phyloP scores from a whole-genome alignment of 2,888 invertebrate genomes.

The Rhamnusium bicolor region DNA sequence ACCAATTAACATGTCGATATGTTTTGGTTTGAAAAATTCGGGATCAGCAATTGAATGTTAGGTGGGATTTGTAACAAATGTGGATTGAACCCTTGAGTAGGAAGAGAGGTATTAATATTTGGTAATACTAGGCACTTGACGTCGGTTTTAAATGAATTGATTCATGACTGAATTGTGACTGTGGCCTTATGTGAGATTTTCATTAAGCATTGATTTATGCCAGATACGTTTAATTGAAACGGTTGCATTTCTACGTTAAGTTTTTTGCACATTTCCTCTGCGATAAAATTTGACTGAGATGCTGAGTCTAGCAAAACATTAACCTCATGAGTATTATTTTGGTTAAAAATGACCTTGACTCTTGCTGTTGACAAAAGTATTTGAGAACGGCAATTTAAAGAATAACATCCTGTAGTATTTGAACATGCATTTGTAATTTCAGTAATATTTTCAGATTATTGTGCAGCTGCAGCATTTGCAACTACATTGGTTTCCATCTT shows the following conservation, averaged over 20 bases:
- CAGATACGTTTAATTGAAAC: neutral
- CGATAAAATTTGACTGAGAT: slow-evolving; percentile 4
- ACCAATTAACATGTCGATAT: slow-evolving; percentile 3
- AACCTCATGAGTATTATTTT: neutral
- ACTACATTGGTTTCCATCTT: neutral
- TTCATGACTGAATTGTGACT: neutral
- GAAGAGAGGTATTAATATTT: neutral
- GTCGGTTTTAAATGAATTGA: neutral
- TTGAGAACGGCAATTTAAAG: neutral
- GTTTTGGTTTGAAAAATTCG: neutral
- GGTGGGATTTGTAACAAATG: neutral
- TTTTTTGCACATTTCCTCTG: slow-evolving; percentile 4
- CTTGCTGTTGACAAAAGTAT: neutral
- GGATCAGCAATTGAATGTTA: slow-evolving; percentile 9
- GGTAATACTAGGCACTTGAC: neutral
- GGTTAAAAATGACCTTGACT: neutral
- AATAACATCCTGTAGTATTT: neutral
- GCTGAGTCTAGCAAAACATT: slow-evolving; percentile 8
- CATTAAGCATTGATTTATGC: neutral
- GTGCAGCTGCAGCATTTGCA: neutral
- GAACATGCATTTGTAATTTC: slow-evolving; percentile 6
- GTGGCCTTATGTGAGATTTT: neutral
- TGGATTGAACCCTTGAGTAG: slow-evolving; percentile 1
- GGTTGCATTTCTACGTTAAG: slow-evolving; percentile 7
- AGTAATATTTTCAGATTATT: neutral